A percentile compares a stretch with the other conserved stretches of the same genome.
These are phyloP conservation scores for Ricordea florida DNA, from an alignment of 92 coral and sea anemone genomes.

Conservation along the genomic window DNA sequence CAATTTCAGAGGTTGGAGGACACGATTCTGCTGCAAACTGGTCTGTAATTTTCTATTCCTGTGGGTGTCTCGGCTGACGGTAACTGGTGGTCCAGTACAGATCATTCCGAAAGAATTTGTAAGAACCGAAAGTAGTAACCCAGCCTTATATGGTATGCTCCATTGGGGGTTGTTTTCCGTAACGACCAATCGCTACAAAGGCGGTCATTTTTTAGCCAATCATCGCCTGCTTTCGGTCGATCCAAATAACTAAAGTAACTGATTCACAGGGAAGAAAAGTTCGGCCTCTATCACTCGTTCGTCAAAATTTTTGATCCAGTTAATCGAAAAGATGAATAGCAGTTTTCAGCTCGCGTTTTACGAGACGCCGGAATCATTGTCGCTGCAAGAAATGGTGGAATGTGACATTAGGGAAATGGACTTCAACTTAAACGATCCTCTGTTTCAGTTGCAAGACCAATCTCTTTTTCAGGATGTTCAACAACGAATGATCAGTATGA, in stretches of 20 bases:
- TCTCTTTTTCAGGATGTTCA: slow-evolving; percentile 58
- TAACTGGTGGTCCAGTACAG: slow-evolving; percentile 47
- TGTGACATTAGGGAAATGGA: slow-evolving; percentile 97
- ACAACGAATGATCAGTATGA: slow-evolving; percentile 69
- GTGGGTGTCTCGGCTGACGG: slow-evolving; percentile 7
- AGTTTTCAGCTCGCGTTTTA: slow-evolving; percentile 64
- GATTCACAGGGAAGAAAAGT: slow-evolving; percentile 89
- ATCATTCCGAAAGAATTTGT: slow-evolving; percentile 95
- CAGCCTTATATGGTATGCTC: slow-evolving; percentile 92
- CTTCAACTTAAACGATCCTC: slow-evolving; percentile 96
- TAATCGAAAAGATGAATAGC: slow-evolving; percentile 78
- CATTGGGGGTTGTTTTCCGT: slow-evolving; percentile 91
- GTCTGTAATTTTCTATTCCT: no score
- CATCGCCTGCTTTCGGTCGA: slow-evolving; percentile 72
- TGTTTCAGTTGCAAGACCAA: slow-evolving; percentile 77
- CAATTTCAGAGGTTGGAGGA: no score
- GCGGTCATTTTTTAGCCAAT: slow-evolving; percentile 80
- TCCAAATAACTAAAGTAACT: slow-evolving; percentile 97
- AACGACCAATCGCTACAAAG: slow-evolving; percentile 83
- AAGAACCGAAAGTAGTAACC: slow-evolving; percentile 99
- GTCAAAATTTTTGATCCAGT: slow-evolving; percentile 57
- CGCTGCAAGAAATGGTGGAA: slow-evolving; percentile 95
- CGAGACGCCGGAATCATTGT: slow-evolving; percentile 81
- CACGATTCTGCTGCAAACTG: no score
- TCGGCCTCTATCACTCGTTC: slow-evolving; percentile 44